Evolutionary conservation across 2,888 invertebrate species (phyloP).

Genomic region (Ligdia adustata): DNA sequence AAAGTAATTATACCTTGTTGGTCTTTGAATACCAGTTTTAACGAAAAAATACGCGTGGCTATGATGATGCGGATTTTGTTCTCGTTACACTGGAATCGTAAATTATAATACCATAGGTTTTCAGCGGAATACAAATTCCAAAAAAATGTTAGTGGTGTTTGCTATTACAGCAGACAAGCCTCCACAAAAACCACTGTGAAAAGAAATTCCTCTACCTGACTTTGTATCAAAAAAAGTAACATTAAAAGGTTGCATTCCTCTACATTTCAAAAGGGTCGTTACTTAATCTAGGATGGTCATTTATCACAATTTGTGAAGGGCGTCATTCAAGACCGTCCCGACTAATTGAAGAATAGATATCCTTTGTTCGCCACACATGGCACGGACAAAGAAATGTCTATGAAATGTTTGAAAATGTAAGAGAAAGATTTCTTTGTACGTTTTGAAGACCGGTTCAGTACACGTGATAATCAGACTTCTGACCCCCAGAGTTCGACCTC

Average conservation of each 20-base stretch:
- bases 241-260: slow-evolving; percentile 26
- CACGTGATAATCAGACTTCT: neutral
- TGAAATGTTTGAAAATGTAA: slow-evolving; percentile 3
- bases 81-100: too few species aligned
- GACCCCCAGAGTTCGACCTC: slow-evolving; percentile 12
- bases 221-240: slow-evolving; percentile 3
- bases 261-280: slow-evolving; percentile 7
- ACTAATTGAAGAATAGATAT: slow-evolving; percentile 12
- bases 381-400: slow-evolving; percentile 6
- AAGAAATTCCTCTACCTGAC: slow-evolving; percentile 27
- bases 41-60: too few species aligned
- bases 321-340: slow-evolving; percentile 12
- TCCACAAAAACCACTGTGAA: too few species aligned
- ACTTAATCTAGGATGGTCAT: slow-evolving; percentile 24
- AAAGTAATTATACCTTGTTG: too few species aligned
- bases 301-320: slow-evolving; percentile 23
- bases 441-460: too few species aligned
- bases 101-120: too few species aligned
- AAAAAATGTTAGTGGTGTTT: too few species aligned
- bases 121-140: too few species aligned
- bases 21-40: too few species aligned
- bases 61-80: too few species aligned
- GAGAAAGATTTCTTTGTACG: slow-evolving; percentile 1
- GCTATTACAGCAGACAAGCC: too few species aligned
- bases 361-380: slow-evolving; percentile 10